Evolutionary conservation across 92 coral and sea anemone species (phyloP).

Genomic region (Galaxea fascicularis): DNA sequence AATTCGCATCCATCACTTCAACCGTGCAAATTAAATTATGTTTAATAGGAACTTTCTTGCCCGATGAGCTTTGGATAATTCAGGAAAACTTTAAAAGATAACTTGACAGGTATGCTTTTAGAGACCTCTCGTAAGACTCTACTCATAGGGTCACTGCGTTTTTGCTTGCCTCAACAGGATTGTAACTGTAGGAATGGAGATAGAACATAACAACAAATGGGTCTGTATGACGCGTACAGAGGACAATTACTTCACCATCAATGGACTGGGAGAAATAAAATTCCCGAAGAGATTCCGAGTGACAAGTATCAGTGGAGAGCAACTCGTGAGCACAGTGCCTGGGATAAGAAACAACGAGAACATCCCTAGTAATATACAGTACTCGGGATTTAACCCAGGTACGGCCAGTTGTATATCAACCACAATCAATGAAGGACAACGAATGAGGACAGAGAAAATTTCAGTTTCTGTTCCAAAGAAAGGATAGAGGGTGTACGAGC

Average conservation of each 20-base stretch:
- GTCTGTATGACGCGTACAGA: constrained; percentile 68
- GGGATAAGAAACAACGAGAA: constrained; percentile 52
- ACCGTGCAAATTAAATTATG: no score
- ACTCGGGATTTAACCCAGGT: constrained; percentile 76
- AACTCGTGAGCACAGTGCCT: constrained; percentile 62
- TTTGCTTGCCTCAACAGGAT: constrained; percentile 46
- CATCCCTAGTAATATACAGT: constrained; percentile 69
- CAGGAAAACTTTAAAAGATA: no score
- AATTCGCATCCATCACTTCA: no score
- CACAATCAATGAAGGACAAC: no score
- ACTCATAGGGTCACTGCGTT: no score
- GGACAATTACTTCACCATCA: constrained; percentile 71
- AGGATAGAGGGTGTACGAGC: no score
- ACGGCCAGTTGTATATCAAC: background rate
- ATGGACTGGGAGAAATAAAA: constrained; percentile 64
- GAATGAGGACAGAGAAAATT: background rate
- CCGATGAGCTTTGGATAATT: no score
- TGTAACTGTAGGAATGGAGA: constrained; percentile 78
- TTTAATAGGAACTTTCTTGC: no score
- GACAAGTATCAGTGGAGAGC: constrained; percentile 82
- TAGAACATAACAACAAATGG: constrained; percentile 68
- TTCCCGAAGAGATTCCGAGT: constrained; percentile 78
- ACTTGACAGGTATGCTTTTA: no score
- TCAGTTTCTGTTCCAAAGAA: no score
- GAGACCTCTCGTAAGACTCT: no score